Conservation (phyloP, 92 coral and sea anemone species). For the Epizoanthus scotinus region DNA sequence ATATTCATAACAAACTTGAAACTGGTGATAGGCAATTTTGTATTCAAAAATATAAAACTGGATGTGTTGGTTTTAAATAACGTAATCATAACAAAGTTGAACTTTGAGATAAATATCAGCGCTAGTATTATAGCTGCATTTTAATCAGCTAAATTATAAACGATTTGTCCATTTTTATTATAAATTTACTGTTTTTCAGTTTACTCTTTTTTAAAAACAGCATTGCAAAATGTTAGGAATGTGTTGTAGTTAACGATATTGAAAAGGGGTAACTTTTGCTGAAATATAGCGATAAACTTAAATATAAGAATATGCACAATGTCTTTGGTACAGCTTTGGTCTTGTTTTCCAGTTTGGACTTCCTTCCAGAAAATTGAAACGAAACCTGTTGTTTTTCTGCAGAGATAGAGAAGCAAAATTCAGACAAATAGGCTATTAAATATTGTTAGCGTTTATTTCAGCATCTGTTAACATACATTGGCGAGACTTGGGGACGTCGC, state of each 20-base stretch:
- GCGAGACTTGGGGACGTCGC: background rate
- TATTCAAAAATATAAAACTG: background rate
- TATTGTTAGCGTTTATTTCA: background rate
- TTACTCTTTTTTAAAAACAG: conserved; percentile 10
- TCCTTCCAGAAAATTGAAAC: background rate
- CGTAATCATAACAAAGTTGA: conserved; percentile 30
- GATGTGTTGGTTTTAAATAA: conserved; percentile 5
- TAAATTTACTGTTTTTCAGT: background rate
- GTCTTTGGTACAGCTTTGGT: background rate
- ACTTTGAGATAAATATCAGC: conserved; percentile 13
- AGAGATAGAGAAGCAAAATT: conserved; percentile 1
- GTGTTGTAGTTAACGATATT: background rate
- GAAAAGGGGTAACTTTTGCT: background rate
- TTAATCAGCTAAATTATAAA: conserved; percentile 8
- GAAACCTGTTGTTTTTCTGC: background rate
- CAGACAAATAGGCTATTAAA: conserved; percentile 1
- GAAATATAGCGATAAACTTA: background rate
- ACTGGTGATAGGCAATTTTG: background rate
- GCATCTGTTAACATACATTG: background rate
- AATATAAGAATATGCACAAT: background rate
- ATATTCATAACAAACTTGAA: background rate
- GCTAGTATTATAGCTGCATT: conserved; percentile 22
- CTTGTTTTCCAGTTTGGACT: background rate
- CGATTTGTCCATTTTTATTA: conserved; percentile 1
- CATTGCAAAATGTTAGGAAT: background rate